Evolutionary conservation across 92 coral and sea anemone species (phyloP).

Genomic region (Meandrina meandrites): DNA sequence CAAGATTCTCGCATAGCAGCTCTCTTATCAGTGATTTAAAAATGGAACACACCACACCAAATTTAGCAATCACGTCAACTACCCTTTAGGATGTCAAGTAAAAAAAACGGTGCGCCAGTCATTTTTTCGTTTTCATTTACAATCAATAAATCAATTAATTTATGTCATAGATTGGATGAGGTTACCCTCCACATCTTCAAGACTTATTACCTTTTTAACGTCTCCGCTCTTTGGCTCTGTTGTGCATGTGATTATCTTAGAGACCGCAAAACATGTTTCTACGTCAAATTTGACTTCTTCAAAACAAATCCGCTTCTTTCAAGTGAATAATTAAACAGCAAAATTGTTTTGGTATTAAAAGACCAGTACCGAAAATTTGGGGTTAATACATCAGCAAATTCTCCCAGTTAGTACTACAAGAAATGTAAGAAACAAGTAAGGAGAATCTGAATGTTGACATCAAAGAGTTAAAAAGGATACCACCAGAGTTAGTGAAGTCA

Average conservation of each 20-base stretch:
- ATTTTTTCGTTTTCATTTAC: background rate
- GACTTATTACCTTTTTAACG: conserved; percentile 96
- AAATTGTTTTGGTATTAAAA: no score
- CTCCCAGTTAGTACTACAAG: background rate
- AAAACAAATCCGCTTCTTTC: background rate
- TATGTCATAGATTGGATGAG: no score
- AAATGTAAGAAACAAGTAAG: background rate
- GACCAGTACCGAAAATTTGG: no score
- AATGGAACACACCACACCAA: background rate
- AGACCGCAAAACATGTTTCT: conserved; percentile 99
- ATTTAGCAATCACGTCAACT: no score
- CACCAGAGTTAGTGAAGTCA: conserved; percentile 98
- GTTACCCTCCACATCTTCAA: no score
- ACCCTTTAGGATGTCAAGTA: background rate
- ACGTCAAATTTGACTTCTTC: conserved; percentile 23
- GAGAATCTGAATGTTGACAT: background rate
- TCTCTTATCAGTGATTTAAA: background rate
- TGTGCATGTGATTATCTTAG: conserved; percentile 95
- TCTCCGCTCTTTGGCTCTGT: conserved; percentile 98
- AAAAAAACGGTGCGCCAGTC: no score
- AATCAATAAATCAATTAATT: no score
- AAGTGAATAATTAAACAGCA: background rate
- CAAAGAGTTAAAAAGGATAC: conserved; percentile 64
- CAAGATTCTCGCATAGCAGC: background rate
- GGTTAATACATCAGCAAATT: no score